A percentile compares a stretch with the other conserved stretches of the same genome.
Evolutionary conservation across 1,140 invertebrate genomes (phyloP).

Genomic region (Glomeris maerens): DNA sequence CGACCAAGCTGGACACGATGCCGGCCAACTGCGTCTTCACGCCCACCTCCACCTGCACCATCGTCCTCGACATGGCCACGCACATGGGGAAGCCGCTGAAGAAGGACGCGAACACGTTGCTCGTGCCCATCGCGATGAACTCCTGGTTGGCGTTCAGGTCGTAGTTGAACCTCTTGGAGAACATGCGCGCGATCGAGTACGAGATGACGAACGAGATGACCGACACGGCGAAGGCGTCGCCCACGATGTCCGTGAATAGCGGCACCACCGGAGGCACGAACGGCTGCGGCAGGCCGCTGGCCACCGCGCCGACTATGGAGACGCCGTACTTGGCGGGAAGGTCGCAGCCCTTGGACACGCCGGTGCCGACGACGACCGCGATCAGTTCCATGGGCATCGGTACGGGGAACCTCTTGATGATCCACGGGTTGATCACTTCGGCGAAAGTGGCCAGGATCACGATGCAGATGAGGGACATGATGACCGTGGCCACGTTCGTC

Average conservation of each 20-base stretch:
- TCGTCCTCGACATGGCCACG: slow-evolving; percentile 17
- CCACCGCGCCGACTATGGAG: slow-evolving; percentile 33
- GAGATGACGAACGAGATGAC: slow-evolving; percentile 41
- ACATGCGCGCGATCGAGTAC: slow-evolving; percentile 41
- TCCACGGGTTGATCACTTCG: slow-evolving; percentile 45
- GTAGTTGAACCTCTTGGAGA: slow-evolving; percentile 42
- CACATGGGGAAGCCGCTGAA: slow-evolving; percentile 20
- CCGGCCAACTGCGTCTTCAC: slow-evolving; percentile 43
- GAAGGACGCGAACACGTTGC: slow-evolving; percentile 19
- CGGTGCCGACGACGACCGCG: slow-evolving; percentile 34
- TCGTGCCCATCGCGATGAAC: slow-evolving; percentile 12
- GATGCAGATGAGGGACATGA: slow-evolving; percentile 30
- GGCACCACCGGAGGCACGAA: slow-evolving; percentile 23
- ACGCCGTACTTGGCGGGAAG: slow-evolving; percentile 31
- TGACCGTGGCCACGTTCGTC: slow-evolving; percentile 31
- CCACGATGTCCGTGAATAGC: slow-evolving; percentile 23
- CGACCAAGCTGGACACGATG: slow-evolving; percentile 45
- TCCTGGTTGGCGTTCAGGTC: slow-evolving; percentile 39
- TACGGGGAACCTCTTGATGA: slow-evolving; percentile 50
- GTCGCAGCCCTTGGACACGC: slow-evolving; percentile 30
- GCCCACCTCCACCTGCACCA: slow-evolving; percentile 20
- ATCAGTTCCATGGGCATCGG: slow-evolving; percentile 78
- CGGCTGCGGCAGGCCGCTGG: slow-evolving; percentile 31
- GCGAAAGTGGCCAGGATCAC: slow-evolving; percentile 29
- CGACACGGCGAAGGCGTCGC: slow-evolving; percentile 33